Conservation (phyloP, 2,888 invertebrate genomes). For the Rhodophaea formosa region DNA sequence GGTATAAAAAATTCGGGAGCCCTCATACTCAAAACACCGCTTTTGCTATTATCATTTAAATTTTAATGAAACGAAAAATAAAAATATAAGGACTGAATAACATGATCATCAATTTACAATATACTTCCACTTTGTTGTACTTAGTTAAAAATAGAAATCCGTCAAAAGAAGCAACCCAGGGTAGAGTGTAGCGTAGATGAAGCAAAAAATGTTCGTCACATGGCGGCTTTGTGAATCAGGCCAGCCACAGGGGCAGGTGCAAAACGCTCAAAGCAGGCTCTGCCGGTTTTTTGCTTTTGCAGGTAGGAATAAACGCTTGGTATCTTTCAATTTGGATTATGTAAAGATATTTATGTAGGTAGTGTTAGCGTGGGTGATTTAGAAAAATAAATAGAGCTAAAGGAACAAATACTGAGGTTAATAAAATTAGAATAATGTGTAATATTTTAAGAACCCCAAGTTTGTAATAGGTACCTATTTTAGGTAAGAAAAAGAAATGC, state of each 20-base stretch:
- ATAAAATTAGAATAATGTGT: too few species aligned
- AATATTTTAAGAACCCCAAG: too few species aligned
- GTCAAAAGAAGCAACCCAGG: not conserved
- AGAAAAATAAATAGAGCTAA: too few species aligned
- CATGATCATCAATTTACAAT: not conserved
- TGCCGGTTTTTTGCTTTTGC: conserved; percentile 43
- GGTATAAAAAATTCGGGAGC: too few species aligned
- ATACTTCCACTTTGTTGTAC: not conserved
- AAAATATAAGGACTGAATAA: not conserved
- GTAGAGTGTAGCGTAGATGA: not conserved
- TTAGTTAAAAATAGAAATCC: not conserved
- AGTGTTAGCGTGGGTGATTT: too few species aligned
- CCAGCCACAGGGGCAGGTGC: conserved; percentile 55
- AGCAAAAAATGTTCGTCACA: conserved; percentile 17
- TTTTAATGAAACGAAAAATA: not conserved
- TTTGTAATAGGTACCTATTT: too few species aligned
- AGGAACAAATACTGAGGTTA: too few species aligned
- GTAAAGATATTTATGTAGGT: not conserved
- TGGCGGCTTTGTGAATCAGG: conserved; percentile 27
- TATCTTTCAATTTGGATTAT: not conserved
- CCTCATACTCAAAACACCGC: too few species aligned
- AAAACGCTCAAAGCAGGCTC: conserved; percentile 45
- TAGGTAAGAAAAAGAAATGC: too few species aligned
- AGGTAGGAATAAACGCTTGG: conserved; percentile 39
- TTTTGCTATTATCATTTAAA: too few species aligned